These are phyloP conservation scores for Drosophila diplacantha DNA, from an alignment of 2,888 invertebrate genomes.

Conservation along the genomic window DNA sequence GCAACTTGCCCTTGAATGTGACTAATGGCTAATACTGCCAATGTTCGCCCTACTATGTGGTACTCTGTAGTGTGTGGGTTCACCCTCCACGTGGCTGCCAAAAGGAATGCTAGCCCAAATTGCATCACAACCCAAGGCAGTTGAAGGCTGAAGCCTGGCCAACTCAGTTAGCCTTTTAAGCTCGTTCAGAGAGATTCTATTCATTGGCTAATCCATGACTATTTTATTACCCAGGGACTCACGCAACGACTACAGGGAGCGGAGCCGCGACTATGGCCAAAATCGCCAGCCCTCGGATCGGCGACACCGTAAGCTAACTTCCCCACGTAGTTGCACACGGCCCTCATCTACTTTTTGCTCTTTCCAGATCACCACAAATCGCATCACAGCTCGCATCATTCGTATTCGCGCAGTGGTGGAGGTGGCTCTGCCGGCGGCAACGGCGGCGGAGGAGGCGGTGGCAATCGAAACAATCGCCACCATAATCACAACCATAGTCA, in stretches of 20 bases:
- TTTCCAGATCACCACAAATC: constrained; percentile 70
- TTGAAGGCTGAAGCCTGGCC: neutral
- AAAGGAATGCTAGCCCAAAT: neutral
- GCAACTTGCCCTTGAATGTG: constrained; percentile 8
- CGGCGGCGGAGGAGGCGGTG: constrained; percentile 11
- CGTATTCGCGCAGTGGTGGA: constrained; percentile 64
- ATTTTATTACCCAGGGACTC: constrained; percentile 47
- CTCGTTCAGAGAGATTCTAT: neutral
- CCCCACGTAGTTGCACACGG: constrained; percentile 13
- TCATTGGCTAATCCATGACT: neutral
- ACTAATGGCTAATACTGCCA: constrained; percentile 13
- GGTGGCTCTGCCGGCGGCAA: constrained; percentile 24
- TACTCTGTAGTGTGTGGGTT: neutral
- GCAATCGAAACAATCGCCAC: constrained; percentile 64
- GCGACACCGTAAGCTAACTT: constrained; percentile 66
- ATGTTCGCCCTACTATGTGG: neutral
- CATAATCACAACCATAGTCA: constrained; percentile 49
- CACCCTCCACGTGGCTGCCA: neutral
- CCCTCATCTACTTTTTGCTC: neutral
- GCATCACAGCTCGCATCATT: constrained; percentile 66
- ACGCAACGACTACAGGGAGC: constrained; percentile 70
- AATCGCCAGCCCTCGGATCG: constrained; percentile 67
- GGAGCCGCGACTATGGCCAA: constrained; percentile 70
- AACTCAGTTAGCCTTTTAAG: neutral
- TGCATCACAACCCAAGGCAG: neutral